Percentiles rank a stretch among this genome's conserved stretches.
These are phyloP conservation scores for Argya squamiceps DNA, from an alignment of 2,797 vertebrate species.

Conservation along the genomic window DNA sequence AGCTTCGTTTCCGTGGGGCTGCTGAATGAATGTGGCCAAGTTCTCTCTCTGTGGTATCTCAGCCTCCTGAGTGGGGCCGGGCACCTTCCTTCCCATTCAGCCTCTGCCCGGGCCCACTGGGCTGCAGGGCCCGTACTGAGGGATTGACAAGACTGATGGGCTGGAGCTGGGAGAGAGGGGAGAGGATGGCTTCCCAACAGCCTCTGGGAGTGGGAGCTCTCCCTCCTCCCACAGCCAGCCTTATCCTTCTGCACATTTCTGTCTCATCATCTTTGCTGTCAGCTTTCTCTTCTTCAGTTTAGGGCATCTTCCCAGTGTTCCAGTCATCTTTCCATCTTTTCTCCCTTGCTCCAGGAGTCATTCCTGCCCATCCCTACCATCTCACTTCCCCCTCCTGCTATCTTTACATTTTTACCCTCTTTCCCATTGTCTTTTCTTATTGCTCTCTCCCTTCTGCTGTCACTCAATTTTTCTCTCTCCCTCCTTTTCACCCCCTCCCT, in stretches of 20 bases:
- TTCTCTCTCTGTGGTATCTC: background rate
- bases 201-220: conserved; percentile 13
- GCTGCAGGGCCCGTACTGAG: background rate
- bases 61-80: background rate
- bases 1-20: background rate
- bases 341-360: background rate
- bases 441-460: conserved; percentile 53
- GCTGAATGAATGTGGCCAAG: background rate
- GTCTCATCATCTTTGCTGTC: background rate
- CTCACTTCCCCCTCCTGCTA: background rate
- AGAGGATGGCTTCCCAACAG: conserved; percentile 5
- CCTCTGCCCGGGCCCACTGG: background rate
- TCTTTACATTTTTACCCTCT: background rate
- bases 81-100: background rate
- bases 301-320: conserved; percentile 13
- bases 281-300: background rate
- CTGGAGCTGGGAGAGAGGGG: conserved; percentile 4
- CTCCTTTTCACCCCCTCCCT: conserved; percentile 47
- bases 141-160: conserved; percentile 30
- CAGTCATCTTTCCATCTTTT: background rate
- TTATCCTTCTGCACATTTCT: conserved; percentile 24
- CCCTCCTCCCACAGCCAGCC: conserved; percentile 34
- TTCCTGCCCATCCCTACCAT: background rate
- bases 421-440: conserved; percentile 41
- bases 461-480: conserved; percentile 56